These are phyloP conservation scores for Nyctereutes procyonoides DNA, from an alignment of 2,113 vertebrate genomes.

Conservation along the genomic window DNA sequence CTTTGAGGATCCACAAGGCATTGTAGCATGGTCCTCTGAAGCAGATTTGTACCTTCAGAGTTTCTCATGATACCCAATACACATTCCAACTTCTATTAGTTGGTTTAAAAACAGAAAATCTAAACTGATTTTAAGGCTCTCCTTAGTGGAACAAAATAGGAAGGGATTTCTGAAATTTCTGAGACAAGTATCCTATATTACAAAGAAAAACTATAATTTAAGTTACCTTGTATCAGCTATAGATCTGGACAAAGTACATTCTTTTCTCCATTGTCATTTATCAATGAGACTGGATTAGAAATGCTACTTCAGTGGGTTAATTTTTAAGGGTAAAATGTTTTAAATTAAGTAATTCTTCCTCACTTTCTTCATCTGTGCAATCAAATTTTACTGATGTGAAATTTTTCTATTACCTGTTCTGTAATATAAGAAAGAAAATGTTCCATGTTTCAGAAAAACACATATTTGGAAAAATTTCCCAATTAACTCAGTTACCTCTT, in stretches of 20 bases:
- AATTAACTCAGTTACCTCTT: neutral
- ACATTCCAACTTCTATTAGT: neutral
- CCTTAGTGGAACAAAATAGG: neutral
- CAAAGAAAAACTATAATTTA: neutral
- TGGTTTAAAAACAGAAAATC: neutral
- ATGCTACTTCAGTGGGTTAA: neutral
- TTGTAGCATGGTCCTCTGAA: neutral
- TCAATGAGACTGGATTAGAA: neutral
- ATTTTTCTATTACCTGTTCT: neutral
- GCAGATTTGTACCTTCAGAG: neutral
- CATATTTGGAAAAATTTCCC: neutral
- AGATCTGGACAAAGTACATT: neutral
- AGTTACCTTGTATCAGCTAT: neutral
- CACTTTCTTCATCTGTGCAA: neutral
- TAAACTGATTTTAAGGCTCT: neutral
- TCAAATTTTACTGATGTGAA: neutral
- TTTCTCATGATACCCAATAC: neutral
- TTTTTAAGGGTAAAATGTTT: constrained; percentile 28
- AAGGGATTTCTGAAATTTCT: neutral
- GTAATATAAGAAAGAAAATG: neutral
- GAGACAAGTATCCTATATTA: neutral
- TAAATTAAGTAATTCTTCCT: neutral
- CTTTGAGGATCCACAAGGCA: neutral
- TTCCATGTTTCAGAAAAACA: neutral
- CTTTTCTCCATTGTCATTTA: neutral